Conservation (phyloP, 2,113 vertebrate species). For the Cephalopholis sonnerati region DNA sequence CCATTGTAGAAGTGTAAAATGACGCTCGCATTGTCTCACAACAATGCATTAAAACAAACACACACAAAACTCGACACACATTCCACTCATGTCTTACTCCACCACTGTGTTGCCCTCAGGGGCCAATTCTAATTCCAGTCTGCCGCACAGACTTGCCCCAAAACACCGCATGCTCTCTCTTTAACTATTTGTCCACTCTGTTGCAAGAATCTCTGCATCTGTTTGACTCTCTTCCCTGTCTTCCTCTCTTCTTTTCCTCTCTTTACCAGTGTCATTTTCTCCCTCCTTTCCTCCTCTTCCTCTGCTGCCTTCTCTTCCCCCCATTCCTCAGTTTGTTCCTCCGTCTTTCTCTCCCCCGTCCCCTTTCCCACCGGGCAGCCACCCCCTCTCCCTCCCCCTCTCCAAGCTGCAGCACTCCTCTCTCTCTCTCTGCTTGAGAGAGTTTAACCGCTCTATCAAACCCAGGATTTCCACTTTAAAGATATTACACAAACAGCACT, state of each 20-base stretch:
- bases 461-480: constrained; percentile 79
- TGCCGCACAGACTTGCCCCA: constrained; percentile 74
- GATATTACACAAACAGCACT: constrained; percentile 36
- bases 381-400: constrained; percentile 70
- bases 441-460: constrained; percentile 84
- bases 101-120: constrained; percentile 52
- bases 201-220: constrained; percentile 5
- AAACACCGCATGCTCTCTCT: constrained; percentile 26
- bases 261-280: constrained; percentile 20
- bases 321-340: constrained; percentile 16
- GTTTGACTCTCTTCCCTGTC: not conserved
- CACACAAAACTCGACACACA: constrained; percentile 53
- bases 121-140: constrained; percentile 66
- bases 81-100: constrained; percentile 75
- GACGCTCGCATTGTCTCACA: not conserved
- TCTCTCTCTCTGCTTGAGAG: constrained; percentile 82
- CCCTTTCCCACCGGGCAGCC: constrained; percentile 21
- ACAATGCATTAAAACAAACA: constrained; percentile 29
- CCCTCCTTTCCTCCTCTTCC: constrained; percentile 1
- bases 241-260: constrained; percentile 3
- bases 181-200: constrained; percentile 22
- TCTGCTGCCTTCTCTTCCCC: not conserved
- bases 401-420: constrained; percentile 81
- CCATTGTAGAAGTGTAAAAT: not conserved
- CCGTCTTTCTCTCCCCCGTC: constrained; percentile 42